phyloP scores from a whole-genome alignment of 2,888 invertebrate genomes.

The Heliconius hortense region DNA sequence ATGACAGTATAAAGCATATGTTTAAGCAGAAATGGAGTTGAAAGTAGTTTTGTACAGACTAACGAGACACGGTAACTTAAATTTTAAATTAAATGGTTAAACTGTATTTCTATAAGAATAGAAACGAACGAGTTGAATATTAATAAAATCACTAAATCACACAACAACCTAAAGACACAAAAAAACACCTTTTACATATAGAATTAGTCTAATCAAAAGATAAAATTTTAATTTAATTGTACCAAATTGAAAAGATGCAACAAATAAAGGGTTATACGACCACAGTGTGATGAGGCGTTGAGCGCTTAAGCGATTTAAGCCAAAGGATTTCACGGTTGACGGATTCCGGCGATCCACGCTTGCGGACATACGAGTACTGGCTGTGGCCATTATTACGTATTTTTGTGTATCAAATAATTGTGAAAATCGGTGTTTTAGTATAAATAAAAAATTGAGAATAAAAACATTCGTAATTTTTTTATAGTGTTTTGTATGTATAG shows the following conservation, averaged over 20 bases:
- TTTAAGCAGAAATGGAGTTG: too few relatives aligned
- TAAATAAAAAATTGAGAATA: neutral
- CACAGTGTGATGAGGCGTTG: constrained; percentile 67
- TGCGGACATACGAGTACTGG: constrained; percentile 60
- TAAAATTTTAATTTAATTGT: constrained; percentile 11
- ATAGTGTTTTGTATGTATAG: neutral
- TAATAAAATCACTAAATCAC: too few relatives aligned
- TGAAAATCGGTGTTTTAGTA: neutral
- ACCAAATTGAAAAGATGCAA: constrained; percentile 43
- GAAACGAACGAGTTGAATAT: too few relatives aligned
- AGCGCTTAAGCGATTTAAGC: constrained; percentile 78
- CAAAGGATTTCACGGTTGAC: constrained; percentile 80
- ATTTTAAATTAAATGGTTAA: too few relatives aligned
- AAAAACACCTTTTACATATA: neutral
- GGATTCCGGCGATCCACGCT: constrained; percentile 72
- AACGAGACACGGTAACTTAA: too few relatives aligned
- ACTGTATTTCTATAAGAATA: too few relatives aligned
- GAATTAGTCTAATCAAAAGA: neutral
- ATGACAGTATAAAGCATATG: too few relatives aligned
- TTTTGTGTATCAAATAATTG: neutral
- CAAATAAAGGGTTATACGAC: constrained; percentile 48
- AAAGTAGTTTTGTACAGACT: too few relatives aligned
- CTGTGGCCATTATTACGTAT: constrained; percentile 38
- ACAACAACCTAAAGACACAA: too few relatives aligned
- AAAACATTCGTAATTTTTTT: neutral